Evolutionary conservation across 2,797 vertebrate species (phyloP).

Genomic region (Echeneis naucrates): DNA sequence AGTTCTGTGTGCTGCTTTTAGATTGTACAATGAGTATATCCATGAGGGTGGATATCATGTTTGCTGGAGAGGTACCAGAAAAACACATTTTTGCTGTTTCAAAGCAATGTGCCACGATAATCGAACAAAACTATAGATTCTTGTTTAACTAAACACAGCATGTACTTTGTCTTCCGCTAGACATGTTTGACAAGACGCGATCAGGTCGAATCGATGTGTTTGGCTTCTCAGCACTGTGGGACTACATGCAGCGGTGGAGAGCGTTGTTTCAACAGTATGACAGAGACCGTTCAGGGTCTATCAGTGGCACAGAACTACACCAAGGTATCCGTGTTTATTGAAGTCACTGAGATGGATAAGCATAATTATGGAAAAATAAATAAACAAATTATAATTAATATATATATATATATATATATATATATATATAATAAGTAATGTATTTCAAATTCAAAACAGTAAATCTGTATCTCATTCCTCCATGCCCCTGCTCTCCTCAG

Average conservation of each 20-base stretch:
- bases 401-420: too few species aligned
- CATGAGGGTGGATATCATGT: not conserved
- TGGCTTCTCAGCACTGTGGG: slow-evolving; percentile 93
- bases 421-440: too few species aligned
- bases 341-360: not conserved
- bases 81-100: slow-evolving; percentile 9
- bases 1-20: slow-evolving; percentile 21
- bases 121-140: not conserved
- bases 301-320: slow-evolving; percentile 90
- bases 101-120: not conserved
- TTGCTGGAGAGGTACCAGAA: not conserved
- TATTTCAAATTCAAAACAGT: too few species aligned
- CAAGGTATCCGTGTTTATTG: slow-evolving; percentile 85
- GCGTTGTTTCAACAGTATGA: slow-evolving; percentile 94
- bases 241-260: slow-evolving; percentile 93
- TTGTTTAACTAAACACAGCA: not conserved
- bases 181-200: slow-evolving; percentile 95
- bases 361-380: not conserved
- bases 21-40: not conserved
- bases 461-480: not conserved
- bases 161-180: slow-evolving; percentile 69
- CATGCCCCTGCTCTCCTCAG: slow-evolving; percentile 71
- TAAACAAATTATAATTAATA: too few species aligned
- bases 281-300: slow-evolving; percentile 90
- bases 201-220: slow-evolving; percentile 90